Conservation (phyloP, 2,113 vertebrate genomes). For the Anseranas semipalmata region DNA sequence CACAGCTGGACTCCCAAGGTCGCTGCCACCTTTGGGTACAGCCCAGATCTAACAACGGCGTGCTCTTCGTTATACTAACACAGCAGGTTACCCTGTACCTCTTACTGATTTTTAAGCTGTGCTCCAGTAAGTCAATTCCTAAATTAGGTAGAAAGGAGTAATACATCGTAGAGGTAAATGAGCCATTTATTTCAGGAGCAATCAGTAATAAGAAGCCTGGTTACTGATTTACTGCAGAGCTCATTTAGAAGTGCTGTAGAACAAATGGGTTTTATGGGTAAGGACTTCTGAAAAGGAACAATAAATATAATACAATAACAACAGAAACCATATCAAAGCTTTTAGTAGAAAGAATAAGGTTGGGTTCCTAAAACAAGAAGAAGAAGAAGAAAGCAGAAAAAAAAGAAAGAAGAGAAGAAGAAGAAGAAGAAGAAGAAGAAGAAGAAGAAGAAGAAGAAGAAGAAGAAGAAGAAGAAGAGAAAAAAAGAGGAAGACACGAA, state of each 20-base stretch:
- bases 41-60: not conserved
- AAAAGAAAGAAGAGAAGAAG: accelerated
- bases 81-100: not conserved
- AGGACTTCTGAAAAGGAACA: not conserved
- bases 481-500: accelerated
- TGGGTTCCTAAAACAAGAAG: not conserved
- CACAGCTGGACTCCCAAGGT: not conserved
- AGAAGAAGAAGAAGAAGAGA: accelerated
- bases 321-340: not conserved
- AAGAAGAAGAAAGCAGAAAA: accelerated
- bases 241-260: not conserved
- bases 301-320: not conserved
- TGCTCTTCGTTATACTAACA: accelerated
- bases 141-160: not conserved
- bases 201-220: not conserved
- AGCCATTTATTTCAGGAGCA: not conserved
- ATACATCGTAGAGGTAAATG: not conserved
- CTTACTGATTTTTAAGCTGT: not conserved
- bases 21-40: not conserved
- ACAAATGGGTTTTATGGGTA: not conserved
- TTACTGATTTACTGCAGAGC: conserved; percentile 30
- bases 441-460: accelerated
- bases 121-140: not conserved
- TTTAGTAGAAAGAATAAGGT: not conserved
- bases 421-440: accelerated